These are phyloP conservation scores for Heterodera filipjevi DNA, from an alignment of 2,888 invertebrate genomes.

Conservation along the genomic window DNA sequence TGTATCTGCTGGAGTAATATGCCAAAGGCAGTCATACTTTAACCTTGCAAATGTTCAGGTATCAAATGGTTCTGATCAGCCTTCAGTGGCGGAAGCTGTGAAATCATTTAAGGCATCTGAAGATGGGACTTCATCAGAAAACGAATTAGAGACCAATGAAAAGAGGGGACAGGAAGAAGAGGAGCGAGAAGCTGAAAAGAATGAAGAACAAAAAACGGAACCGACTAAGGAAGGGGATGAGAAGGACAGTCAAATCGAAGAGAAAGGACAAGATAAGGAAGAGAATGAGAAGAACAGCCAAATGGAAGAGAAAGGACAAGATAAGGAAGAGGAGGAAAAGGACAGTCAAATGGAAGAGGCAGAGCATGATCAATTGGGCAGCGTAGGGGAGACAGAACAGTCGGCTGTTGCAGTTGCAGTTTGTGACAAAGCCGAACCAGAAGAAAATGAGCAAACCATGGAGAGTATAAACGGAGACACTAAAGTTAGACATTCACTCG, in stretches of 20 bases:
- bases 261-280: neutral
- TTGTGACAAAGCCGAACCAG: neutral
- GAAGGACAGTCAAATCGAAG: neutral
- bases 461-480: neutral
- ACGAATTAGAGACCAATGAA: neutral
- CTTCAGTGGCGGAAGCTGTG: neutral
- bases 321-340: neutral
- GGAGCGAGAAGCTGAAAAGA: constrained; percentile 11
- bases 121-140: too few species aligned
- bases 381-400: neutral
- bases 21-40: neutral
- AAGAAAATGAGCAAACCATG: neutral
- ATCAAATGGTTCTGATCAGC: neutral
- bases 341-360: neutral
- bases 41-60: neutral
- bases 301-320: neutral
- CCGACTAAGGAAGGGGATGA: neutral
- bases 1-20: constrained; percentile 13
- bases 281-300: neutral
- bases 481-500: neutral
- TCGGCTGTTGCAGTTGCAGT: neutral
- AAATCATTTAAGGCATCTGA: neutral
- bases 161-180: constrained; percentile 17
- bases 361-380: neutral
- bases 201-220: constrained; percentile 5